Evolutionary conservation across 2,888 invertebrate species (phyloP), one percentile per base, ranked within the genome.

Genomic region (Parelbella ahira): DNA sequence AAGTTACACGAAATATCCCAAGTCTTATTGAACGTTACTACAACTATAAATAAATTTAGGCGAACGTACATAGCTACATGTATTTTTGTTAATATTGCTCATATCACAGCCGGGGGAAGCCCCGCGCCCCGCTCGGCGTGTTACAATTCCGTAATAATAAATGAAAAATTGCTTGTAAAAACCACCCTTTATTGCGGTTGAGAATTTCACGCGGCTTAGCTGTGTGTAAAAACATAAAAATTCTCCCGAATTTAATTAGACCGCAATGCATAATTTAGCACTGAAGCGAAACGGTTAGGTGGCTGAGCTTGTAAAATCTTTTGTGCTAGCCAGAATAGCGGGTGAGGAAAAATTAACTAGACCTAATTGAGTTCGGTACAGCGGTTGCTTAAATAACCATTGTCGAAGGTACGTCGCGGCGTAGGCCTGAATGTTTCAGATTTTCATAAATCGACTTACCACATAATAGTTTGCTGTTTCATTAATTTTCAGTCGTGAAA

Each of bases 101-200:
- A 30, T 30, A 19, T 11, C 8, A 3, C 1, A 29, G 18, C 9
- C 18, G 29, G 10, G 1, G 15, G 2, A 8, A 10, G 5, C 19
- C 19, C 7, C 2, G 6, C 7, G 27, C 12, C 29, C n/a, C n/a
- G n/a, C n/a, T n/a, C n/a, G n/a, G 20, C 20, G 29, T 18, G 21
- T 12, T 23, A 33, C 33, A 9, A 10, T 3, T 13, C 20, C 23
- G 51, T 37, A 49, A 53, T 52, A 51, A 53, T 50, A 53, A 50
- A 54, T 54, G 53, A 51, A 46, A 48, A 50, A 51, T 49, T 42
- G 48, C n/a, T 44, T 44, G 44, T 50, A 49, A 46, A 49, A 48
- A 53, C 47, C 47, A 48, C 49, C 44, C 44, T 41, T 51, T 52
- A 51, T 50, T 47, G 45, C 48, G 37, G 29, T 13, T 7, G 21